These are phyloP conservation scores for Sus scrofa DNA, from an alignment of 2,113 vertebrate species.

Conservation along the genomic window T2T-Sscrofa CM000819.6:63230501-63231000, in stretches of 20 bases:
- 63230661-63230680: no score
- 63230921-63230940: background rate
- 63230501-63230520: no score
- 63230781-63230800: background rate
- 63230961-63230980: background rate
- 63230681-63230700: no score
- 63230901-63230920: background rate
- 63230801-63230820: background rate
- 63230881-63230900: background rate
- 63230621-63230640: no score
- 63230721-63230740: background rate
- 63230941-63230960: background rate
- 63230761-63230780: background rate
- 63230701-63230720: no score
- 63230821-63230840: background rate
- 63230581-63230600: no score
- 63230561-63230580: no score
- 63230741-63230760: background rate
- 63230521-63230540: no score
- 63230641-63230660: no score
- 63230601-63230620: no score
- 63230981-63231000: background rate
- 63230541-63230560: no score
- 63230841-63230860: background rate
- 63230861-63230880: background rate